phyloP scores from a whole-genome alignment of 2,797 vertebrate genomes.

The Micrastur ruficollis region DNA sequence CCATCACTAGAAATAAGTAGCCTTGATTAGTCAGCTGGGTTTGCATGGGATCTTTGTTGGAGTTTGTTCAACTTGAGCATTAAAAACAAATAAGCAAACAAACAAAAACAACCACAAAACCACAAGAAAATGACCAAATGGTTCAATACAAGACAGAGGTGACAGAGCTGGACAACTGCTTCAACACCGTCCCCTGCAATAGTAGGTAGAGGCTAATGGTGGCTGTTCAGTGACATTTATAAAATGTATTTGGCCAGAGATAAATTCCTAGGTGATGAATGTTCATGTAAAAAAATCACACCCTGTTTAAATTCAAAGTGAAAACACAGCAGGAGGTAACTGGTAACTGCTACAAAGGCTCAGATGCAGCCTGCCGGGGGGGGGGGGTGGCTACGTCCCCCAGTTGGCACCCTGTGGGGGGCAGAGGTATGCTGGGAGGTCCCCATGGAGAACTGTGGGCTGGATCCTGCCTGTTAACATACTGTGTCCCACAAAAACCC shows the following conservation, averaged over 20 bases:
- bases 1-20: background rate
- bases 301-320: background rate
- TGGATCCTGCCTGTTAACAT: background rate
- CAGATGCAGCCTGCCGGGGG: background rate
- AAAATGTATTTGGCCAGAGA: background rate
- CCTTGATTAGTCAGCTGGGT: background rate
- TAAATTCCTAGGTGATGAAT: background rate
- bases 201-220: background rate
- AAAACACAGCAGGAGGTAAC: background rate
- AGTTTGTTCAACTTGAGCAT: background rate
- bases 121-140: background rate
- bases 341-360: background rate
- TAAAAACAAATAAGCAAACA: background rate
- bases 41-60: background rate
- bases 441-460: accelerated
- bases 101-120: background rate
- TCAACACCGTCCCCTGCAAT: background rate
- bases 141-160: background rate
- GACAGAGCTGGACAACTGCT: background rate
- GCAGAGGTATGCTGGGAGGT: background rate
- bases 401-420: accelerated
- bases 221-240: background rate
- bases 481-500: accelerated
- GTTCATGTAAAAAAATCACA: background rate
- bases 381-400: accelerated